These are phyloP conservation scores for Labeo rohita DNA, from an alignment of 2,113 vertebrate species.

Conservation along the genomic window DNA sequence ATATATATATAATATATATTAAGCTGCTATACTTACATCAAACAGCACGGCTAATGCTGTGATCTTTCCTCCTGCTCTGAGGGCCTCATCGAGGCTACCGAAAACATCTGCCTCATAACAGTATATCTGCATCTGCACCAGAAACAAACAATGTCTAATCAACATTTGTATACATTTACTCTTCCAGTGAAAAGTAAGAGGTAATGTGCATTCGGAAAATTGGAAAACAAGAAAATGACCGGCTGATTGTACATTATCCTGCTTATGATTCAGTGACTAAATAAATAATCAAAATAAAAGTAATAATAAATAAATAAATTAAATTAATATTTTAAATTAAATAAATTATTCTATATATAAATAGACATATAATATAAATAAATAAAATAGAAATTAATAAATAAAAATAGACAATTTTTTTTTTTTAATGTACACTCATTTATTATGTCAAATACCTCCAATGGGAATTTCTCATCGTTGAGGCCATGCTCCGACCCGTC, in stretches of 20 bases:
- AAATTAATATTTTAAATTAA: neutral
- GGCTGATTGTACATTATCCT: neutral
- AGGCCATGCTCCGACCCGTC: conserved; percentile 95
- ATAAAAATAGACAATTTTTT: neutral
- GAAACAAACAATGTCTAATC: conserved; percentile 4
- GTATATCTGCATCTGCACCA: conserved; percentile 95
- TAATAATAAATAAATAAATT: neutral
- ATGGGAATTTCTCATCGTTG: conserved; percentile 89
- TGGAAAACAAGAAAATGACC: neutral
- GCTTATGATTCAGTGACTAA: neutral
- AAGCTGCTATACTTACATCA: conserved; percentile 80
- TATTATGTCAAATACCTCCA: conserved; percentile 84
- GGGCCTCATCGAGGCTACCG: conserved; percentile 80
- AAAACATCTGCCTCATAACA: conserved; percentile 85
- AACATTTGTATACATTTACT: conserved; percentile 23
- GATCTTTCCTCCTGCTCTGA: conserved; percentile 86
- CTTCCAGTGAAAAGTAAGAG: neutral
- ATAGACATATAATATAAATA: neutral
- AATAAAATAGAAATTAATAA: neutral
- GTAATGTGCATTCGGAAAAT: neutral
- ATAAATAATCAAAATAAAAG: neutral
- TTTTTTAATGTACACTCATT: neutral
- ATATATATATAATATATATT: neutral
- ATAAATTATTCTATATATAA: too few species aligned
- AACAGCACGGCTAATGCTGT: conserved; percentile 91